Evolutionary conservation across 2,797 vertebrate species (phyloP), one percentile per base, ranked within the genome.

Genomic region (Cuniculus paca): DNA sequence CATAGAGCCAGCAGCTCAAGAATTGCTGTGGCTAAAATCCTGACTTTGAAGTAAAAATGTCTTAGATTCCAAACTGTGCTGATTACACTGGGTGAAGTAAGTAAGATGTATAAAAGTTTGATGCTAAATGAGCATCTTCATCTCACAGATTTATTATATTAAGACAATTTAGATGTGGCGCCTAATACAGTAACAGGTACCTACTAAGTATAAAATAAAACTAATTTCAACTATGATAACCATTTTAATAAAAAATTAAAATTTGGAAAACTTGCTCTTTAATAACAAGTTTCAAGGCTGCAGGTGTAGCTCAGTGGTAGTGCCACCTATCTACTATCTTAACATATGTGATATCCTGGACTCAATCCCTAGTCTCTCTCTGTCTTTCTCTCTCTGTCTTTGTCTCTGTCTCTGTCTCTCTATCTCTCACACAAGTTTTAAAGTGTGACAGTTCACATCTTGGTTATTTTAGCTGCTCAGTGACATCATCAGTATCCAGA

Each of bases 191-290:
- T 82, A 36, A 42, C 16, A 65, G 61, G 39, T 88, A 68, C 20
- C 56, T 88, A 42, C 8, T 89, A 72, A 77, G 6, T 85, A 80
- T 24, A 61, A 42, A 86, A 34, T 50, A 36, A 95, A 81, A 85
- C 24, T 79, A 83, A 56, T 56, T 93, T 65, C 36, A 81, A 39
- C 36, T 61, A 2, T 42, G 58, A 45, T 86, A 34, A 52, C 61
- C 36, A 14, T 17, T 45, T 88, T n/a, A 77, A 58, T 68, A 80
- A 85, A 52, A 82, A 31, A 83, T 82, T 68, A 79, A 90, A 50
- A 82, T 78, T 87, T 95, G 31, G 34, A 72, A 90, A 86, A 72
- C 42, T 7, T 86, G 50, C 75, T 82, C 22, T 89, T 39, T 58
- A 85, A 36, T 42, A 84, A 72, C 61, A 83, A 61, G 39, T 58